Evolutionary conservation across 2,888 invertebrate genomes (phyloP), one percentile per base, ranked within the genome.

Genomic region (Orthosia gracilis): DNA sequence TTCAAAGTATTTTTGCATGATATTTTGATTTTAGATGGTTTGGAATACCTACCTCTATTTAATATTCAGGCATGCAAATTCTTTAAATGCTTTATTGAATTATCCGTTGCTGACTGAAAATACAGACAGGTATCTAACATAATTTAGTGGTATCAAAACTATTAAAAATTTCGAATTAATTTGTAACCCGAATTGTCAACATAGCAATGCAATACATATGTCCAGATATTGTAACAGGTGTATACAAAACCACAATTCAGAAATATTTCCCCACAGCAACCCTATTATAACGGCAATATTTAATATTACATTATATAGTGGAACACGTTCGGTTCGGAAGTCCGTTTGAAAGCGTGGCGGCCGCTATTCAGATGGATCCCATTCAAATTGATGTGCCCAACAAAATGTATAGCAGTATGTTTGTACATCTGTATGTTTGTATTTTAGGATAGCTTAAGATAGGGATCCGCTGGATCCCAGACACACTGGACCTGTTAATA

Each of bases 351-450:
- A 59, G 76, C 76, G 47, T 59, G 40, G 23, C 52, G 49, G 54
- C 4, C 54, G 21, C 69, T 13, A 61, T 76, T 76, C 69, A 75
- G 9, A 69, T 55, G 11, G 49, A 50, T 45, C 61, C 54, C 21
- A 76, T 76, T 75, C 69, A 75, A 76, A 69, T 76, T 45, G 18
- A 49, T 40, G 15, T 18, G 54, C 11, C n/a, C 54, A 54, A 61
- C 59, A 40, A 67, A 52, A 62, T 59, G 13, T 55, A 13, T 26
- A 7, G 49, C 47, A 55, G 5, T 57, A 15, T 21, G n/a, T 45
- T 55, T 21, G 5, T 21, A 15, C 5, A 26, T 12, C 3, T 45
- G 12, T 54, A n/a, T 26, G 2, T 52, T 17, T 65, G n/a, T 52
- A 23, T 63, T 23, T 13, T 5, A 21, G 0, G 17, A 18, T 21